These are phyloP conservation scores for Ormyrus nitidulus DNA, from an alignment of 2,888 invertebrate species.

Conservation along the genomic window DNA sequence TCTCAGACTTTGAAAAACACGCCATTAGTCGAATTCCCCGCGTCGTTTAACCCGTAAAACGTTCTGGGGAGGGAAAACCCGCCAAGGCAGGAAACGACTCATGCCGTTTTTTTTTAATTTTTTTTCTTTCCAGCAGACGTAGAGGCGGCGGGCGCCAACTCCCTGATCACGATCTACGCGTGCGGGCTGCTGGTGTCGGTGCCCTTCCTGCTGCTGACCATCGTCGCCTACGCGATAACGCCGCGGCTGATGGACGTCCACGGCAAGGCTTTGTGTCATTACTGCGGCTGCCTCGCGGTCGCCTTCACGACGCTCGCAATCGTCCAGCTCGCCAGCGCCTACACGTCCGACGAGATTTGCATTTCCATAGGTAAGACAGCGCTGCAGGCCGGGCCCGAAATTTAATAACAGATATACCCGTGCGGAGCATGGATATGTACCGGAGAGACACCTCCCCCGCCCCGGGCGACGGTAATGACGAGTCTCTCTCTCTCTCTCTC, in stretches of 20 bases:
- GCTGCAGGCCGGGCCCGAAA: neutral
- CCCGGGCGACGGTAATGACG: too few species aligned
- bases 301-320: constrained; percentile 78
- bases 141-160: constrained; percentile 58
- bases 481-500: too few species aligned
- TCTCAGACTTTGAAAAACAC: neutral
- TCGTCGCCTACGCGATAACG: constrained; percentile 74
- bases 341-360: constrained; percentile 76
- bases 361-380: constrained; percentile 71
- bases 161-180: constrained; percentile 68
- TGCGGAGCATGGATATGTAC: neutral
- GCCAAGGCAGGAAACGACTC: too few species aligned
- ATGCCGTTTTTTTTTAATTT: too few species aligned
- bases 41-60: too few species aligned
- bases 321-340: constrained; percentile 77
- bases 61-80: too few species aligned
- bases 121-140: constrained; percentile 21
- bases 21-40: constrained; percentile 56
- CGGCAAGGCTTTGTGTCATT: constrained; percentile 79
- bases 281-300: constrained; percentile 77
- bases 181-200: constrained; percentile 73
- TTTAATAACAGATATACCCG: neutral
- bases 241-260: constrained; percentile 78
- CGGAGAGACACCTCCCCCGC: too few species aligned
- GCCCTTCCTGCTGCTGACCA: constrained; percentile 73